phyloP scores from a whole-genome alignment of 2,888 invertebrate species.

The Ptychoptera albimana region DNA sequence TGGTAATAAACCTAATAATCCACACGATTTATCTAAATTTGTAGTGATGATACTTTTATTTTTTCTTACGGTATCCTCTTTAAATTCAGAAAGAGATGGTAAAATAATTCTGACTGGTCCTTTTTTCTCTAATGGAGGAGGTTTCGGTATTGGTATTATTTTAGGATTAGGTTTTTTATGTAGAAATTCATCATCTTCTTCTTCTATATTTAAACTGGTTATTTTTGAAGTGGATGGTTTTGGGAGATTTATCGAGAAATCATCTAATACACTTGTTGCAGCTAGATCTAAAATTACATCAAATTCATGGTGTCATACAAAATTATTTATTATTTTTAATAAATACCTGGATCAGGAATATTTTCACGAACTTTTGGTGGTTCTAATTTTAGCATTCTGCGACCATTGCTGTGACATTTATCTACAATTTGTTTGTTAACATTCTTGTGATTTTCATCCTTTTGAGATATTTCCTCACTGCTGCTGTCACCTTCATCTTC shows the following conservation, averaged over 20 bases:
- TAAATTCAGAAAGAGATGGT: constrained; percentile 44
- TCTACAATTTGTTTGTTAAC: too few species aligned
- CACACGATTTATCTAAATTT: constrained; percentile 18
- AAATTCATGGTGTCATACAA: too few species aligned
- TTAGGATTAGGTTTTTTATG: constrained; percentile 37
- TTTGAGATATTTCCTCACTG: constrained; percentile 23
- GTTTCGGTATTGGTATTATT: constrained; percentile 15
- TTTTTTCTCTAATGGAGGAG: constrained; percentile 18
- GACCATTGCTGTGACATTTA: too few species aligned
- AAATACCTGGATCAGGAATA: too few species aligned
- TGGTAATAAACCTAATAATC: constrained; percentile 52
- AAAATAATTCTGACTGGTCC: constrained; percentile 46
- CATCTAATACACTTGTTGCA: constrained; percentile 4
- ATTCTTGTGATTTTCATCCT: constrained; percentile 14
- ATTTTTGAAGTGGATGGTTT: constrained; percentile 16
- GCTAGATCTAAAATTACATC: too few species aligned
- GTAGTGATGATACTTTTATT: constrained; percentile 9
- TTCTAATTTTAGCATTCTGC: constrained; percentile 4
- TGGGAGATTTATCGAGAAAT: constrained; percentile 14
- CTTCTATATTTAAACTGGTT: constrained; percentile 19
- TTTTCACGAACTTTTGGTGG: background rate
- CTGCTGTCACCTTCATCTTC: constrained; percentile 21
- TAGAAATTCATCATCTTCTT: constrained; percentile 47
- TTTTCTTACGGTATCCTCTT: constrained; percentile 20
- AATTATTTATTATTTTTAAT: too few species aligned